phyloP scores from a whole-genome alignment of 1,140 invertebrate genomes.

The Pseudomyrmex pallidus region DNA sequence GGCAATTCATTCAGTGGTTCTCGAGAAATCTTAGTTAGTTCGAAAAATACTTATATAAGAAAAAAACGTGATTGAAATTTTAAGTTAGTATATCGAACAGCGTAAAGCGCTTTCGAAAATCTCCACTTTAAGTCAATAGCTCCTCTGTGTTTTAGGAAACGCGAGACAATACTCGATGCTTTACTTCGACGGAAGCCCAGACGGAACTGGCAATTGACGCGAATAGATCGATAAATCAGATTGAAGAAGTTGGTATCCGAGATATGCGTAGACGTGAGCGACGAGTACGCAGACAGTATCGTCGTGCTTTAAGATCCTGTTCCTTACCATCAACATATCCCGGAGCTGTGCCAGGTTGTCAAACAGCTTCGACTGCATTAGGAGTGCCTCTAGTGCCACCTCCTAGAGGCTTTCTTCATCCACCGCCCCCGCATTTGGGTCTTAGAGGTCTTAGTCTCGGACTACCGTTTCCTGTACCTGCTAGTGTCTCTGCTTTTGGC shows the following conservation, averaged over 20 bases:
- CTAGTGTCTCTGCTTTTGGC: constrained; percentile 84
- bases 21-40: too few relatives aligned
- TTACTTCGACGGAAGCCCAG: constrained; percentile 83
- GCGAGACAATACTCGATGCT: constrained; percentile 72
- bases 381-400: constrained; percentile 78
- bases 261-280: constrained; percentile 81
- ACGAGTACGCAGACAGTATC: constrained; percentile 79
- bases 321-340: constrained; percentile 81
- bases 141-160: constrained; percentile 35
- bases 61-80: too few relatives aligned
- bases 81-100: too few relatives aligned
- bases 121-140: neutral
- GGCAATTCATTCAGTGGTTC: too few relatives aligned
- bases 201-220: constrained; percentile 76
- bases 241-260: constrained; percentile 69
- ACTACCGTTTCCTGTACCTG: constrained; percentile 83
- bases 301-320: constrained; percentile 72
- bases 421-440: constrained; percentile 83
- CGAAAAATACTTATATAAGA: neutral
- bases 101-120: too few relatives aligned
- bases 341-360: constrained; percentile 60
- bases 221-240: constrained; percentile 34
- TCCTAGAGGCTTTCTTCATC: constrained; percentile 80
- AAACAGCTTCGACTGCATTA: constrained; percentile 56
- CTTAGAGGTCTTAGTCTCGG: constrained; percentile 83